These are phyloP conservation scores for Bathynomus jamesi DNA, from an alignment of 1,140 invertebrate genomes.

Conservation along the genomic window DNA sequence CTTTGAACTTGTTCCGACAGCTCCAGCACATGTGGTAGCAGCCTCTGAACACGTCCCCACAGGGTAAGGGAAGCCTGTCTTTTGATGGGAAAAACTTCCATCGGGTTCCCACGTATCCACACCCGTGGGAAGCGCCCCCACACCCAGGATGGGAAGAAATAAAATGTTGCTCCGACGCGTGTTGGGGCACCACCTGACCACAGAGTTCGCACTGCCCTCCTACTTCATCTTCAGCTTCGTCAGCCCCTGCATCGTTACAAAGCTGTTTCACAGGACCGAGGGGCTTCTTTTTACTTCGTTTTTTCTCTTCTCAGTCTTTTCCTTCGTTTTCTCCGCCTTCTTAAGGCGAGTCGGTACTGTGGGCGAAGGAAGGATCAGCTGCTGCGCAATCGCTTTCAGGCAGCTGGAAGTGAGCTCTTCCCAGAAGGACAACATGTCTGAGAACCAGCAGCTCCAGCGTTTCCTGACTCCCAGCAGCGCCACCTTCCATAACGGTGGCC, in stretches of 20 bases:
- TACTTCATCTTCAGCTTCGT: conserved; percentile 50
- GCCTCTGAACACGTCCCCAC: conserved; percentile 74
- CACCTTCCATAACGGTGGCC: conserved; percentile 27
- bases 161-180: conserved; percentile 72
- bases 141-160: conserved; percentile 79
- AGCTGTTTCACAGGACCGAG: conserved; percentile 1
- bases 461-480: conserved; percentile 42
- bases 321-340: conserved; percentile 46
- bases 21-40: conserved; percentile 82
- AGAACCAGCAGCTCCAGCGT: conserved; percentile 64
- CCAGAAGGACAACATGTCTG: conserved; percentile 69
- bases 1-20: conserved; percentile 69
- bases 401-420: conserved; percentile 69
- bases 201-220: conserved; percentile 73
- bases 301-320: conserved; percentile 41
- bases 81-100: conserved; percentile 61
- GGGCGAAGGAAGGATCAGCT: conserved; percentile 43
- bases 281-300: conserved; percentile 41
- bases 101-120: conserved; percentile 71
- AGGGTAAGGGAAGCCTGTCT: conserved; percentile 77
- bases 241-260: not conserved
- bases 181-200: conserved; percentile 59
- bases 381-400: conserved; percentile 58
- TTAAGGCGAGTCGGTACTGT: conserved; percentile 44
- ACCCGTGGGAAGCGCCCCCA: conserved; percentile 73